Base-by-base conservation (phyloP, 2,113 vertebrate genomes). In the Ciconia maguari region DNA sequence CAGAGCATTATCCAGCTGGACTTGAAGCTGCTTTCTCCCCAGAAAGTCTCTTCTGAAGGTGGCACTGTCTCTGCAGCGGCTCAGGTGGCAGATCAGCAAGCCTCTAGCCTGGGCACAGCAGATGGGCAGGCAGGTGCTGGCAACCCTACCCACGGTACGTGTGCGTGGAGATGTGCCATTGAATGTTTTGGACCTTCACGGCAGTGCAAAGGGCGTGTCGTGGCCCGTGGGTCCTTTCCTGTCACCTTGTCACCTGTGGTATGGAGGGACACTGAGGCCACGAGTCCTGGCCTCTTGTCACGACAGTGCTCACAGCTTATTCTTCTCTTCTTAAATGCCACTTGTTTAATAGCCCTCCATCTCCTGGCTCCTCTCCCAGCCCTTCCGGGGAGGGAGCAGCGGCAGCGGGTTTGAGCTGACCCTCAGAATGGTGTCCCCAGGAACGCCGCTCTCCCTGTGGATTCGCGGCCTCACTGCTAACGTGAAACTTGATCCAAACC, bases 311-410 rank as follows among this genome's bases (percentile, higher is more conserved):
- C 54, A 11, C 18, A 49, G 75, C n/a, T 85, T 85, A 49, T 65
- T 57, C 55, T 92, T 89, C 66, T 61, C 60, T 22, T 15, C 32
- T 32, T 89, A 70, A 85, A 69, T 41, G 66, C 26, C 58, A 9
- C 36, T 75, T 61, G 72, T 57, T 89, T 49, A 65, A 68, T 32
- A 77, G 36, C 32, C 30, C 20, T 93, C 49, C 46, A 44, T 78
- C 16, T 93, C 58, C 77, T 77, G 91, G 66, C 65, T 85, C 41
- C 44, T 76, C 29, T 83, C 69, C 83, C 76, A 90, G 64, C 38
- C 55, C 12, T 69, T 90, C 55, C 11, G 25, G 61, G 22, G 48
- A 81, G 32, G 25, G 29, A 81, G 48, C 83, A 68, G 58, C 7
- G 6, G 42, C 48, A 21, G 55, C 3, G 5, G 38, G 25, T 60